Percentiles rank a stretch among this genome's conserved stretches.
Conservation (phyloP, 2,888 invertebrate genomes). For the Acronicta psi region DNA sequence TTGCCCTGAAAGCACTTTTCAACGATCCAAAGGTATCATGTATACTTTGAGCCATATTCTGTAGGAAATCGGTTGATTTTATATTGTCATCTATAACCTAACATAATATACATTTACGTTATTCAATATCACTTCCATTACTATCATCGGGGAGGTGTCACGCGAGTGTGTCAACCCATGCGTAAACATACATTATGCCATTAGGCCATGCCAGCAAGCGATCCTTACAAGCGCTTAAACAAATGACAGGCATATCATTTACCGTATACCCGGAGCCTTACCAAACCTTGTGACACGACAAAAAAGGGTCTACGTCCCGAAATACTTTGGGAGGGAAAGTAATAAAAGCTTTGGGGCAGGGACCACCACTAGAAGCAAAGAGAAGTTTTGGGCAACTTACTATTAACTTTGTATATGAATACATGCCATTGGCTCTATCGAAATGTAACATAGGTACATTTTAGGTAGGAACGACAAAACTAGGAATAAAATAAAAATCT, state of each 20-base stretch:
- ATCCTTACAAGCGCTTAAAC: constrained; percentile 23
- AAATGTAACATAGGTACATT: too few relatives aligned
- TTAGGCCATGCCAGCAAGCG: not conserved
- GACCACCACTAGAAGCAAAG: constrained; percentile 41
- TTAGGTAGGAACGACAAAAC: too few relatives aligned
- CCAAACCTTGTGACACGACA: constrained; percentile 35
- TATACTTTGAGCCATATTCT: too few relatives aligned
- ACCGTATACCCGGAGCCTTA: constrained; percentile 15
- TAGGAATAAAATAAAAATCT: too few relatives aligned
- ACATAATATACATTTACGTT: not conserved
- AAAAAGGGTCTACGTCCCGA: constrained; percentile 54
- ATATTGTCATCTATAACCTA: too few relatives aligned
- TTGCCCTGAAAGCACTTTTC: too few relatives aligned
- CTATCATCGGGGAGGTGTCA: not conserved
- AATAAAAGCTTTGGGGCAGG: constrained; percentile 47
- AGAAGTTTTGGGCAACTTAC: constrained; percentile 46
- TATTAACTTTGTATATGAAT: constrained; percentile 16
- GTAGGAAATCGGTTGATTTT: too few relatives aligned
- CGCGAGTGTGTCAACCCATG: not conserved
- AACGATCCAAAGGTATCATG: too few relatives aligned
- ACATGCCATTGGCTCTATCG: constrained; percentile 1
- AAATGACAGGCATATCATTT: constrained; percentile 44
- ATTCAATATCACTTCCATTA: not conserved
- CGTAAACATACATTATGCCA: constrained; percentile 1
- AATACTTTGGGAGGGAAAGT: constrained; percentile 44